Base-by-base conservation (phyloP, 2,113 vertebrate genomes). In the Chaenocephalus aceratus region DNA sequence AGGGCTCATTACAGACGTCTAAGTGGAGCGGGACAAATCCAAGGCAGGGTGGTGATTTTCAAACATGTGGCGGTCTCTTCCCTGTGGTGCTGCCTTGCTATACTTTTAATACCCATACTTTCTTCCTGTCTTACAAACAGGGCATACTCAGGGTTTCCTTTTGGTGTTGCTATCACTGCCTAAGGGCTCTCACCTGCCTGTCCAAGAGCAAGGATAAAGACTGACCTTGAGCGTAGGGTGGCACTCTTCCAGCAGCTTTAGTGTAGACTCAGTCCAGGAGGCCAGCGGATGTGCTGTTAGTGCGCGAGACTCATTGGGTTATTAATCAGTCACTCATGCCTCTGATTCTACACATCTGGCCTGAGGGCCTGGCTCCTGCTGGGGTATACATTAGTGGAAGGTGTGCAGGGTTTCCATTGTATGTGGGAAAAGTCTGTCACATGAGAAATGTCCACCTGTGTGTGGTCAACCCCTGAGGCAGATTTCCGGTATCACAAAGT, bases 91-190 rank as follows among this genome's bases (percentile, higher is more conserved):
- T 65, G 70, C 75, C 54, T 77, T 68, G 34, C 59, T 61, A 18
- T 60, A 62, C 80, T 84, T 69, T 87, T 86, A 78, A 82, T 83
- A 71, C 83, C 58, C 49, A 77, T 54, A 44, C 58, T 80, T 68
- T 62, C 44, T 61, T 36, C 56, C 41, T 89, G 70, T 87, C 81
- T 79, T 59, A 80, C 60, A 76, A 66, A 65, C 78, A 77, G 58
- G 44, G 46, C 23, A 72, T 62, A 23, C 59, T 41, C 26, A 64
- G 62, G 59, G 73, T 79, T 72, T 52, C 0, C 46, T 60, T 65
- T 58, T 58, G n/a, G 57, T 71, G 48, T 53, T 10, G 34, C 60
- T 83, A 87, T 79, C 41, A 72, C 66, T 68, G 86, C 79, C 73
- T 78, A 9, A 77, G 73, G 83, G 63, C 51, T 49, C 34, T 82